Evolutionary conservation across 2,888 invertebrate species (phyloP).

Genomic region (Trissolcus japonicus): DNA sequence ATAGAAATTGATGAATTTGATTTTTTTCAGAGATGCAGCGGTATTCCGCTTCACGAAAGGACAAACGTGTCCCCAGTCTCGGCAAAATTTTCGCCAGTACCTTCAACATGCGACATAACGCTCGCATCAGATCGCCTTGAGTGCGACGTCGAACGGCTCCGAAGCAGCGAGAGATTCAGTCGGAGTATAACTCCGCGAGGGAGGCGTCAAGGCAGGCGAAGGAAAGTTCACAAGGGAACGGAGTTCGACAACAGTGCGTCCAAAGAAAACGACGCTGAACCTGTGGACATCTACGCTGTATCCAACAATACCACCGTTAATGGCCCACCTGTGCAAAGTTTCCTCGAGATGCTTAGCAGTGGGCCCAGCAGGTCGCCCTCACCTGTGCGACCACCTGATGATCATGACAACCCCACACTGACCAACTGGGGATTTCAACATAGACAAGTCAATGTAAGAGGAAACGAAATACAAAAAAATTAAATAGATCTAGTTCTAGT

Average conservation of each 20-base stretch:
- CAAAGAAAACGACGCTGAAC: slow-evolving; percentile 72
- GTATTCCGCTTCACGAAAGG: slow-evolving; percentile 72
- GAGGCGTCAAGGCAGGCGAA: slow-evolving; percentile 74
- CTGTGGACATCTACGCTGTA: slow-evolving; percentile 64
- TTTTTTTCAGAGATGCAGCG: slow-evolving; percentile 67
- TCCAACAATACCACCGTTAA: slow-evolving; percentile 63
- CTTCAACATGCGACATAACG: slow-evolving; percentile 69
- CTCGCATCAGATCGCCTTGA: slow-evolving; percentile 75
- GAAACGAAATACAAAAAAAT: neutral
- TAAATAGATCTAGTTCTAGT: neutral
- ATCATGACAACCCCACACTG: slow-evolving; percentile 70
- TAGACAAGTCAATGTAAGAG: slow-evolving; percentile 65
- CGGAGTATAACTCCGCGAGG: slow-evolving; percentile 80
- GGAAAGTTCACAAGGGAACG: slow-evolving; percentile 65
- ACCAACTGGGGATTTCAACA: slow-evolving; percentile 73
- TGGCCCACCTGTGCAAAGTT: slow-evolving; percentile 65
- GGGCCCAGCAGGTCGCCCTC: slow-evolving; percentile 74
- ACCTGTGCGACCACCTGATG: slow-evolving; percentile 72
- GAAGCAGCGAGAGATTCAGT: slow-evolving; percentile 82
- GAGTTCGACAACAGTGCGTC: slow-evolving; percentile 67
- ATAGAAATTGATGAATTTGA: neutral
- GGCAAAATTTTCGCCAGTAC: slow-evolving; percentile 67
- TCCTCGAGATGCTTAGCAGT: slow-evolving; percentile 73
- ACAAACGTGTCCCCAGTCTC: slow-evolving; percentile 73
- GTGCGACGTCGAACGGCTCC: slow-evolving; percentile 81